Conservation (phyloP, 30 jellyfish, hydroid and myxozoan species). For the Cassiopea xamachana region DNA sequence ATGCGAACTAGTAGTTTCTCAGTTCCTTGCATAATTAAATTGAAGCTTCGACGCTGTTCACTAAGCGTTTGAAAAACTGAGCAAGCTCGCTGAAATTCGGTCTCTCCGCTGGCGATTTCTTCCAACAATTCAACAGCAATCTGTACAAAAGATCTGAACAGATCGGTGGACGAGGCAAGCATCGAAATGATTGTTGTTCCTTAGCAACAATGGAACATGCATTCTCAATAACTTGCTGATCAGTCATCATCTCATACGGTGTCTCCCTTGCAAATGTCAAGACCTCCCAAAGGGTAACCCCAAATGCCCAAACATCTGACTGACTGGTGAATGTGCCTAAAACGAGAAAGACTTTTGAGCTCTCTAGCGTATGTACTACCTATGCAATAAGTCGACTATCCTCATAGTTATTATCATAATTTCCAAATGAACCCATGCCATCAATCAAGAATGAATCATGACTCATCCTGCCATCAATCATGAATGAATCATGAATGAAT, state of each 20-base stretch:
- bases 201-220: conserved; percentile 89
- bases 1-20: not conserved
- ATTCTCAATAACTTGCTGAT: conserved; percentile 85
- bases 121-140: conserved; percentile 78
- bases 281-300: conserved; percentile 95
- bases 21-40: not conserved
- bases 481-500: too few relatives aligned
- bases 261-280: conserved; percentile 93
- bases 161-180: conserved; percentile 63
- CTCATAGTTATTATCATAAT: too few relatives aligned
- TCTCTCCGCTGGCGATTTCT: conserved; percentile 71
- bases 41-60: conserved; percentile 39
- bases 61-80: conserved; percentile 21
- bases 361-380: too few relatives aligned
- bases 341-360: not conserved
- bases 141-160: conserved; percentile 79
- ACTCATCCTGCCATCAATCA: too few relatives aligned
- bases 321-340: conserved; percentile 84
- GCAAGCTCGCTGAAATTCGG: conserved; percentile 71
- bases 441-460: too few relatives aligned
- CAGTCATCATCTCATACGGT: conserved; percentile 75
- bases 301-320: conserved; percentile 94
- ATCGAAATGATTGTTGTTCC: conserved; percentile 42
- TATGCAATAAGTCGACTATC: too few relatives aligned
- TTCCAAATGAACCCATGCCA: too few relatives aligned